These are phyloP conservation scores for Rhinoptilus africanus DNA, from an alignment of 2,113 vertebrate genomes.

Conservation along the genomic window DNA sequence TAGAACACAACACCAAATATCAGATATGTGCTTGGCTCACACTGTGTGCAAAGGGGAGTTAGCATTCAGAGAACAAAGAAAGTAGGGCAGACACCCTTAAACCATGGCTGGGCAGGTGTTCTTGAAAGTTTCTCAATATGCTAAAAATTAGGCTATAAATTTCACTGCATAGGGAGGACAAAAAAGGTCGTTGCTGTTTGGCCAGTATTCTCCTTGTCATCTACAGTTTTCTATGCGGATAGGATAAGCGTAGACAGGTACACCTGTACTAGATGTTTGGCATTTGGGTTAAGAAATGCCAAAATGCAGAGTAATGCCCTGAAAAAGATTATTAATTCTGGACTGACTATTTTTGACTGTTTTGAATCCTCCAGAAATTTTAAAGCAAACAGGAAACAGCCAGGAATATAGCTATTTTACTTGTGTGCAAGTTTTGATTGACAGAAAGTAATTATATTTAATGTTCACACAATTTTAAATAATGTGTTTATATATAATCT, in stretches of 20 bases:
- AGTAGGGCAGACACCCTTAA: not conserved
- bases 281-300: not conserved
- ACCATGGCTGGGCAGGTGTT: not conserved
- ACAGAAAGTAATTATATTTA: constrained; percentile 24
- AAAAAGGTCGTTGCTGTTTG: not conserved
- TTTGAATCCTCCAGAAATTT: not conserved
- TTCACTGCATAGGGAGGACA: not conserved
- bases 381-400: not conserved
- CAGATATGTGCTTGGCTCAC: not conserved
- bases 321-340: not conserved
- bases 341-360: not conserved
- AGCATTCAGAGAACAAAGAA: not conserved
- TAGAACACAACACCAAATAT: not conserved
- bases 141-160: not conserved
- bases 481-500: not conserved
- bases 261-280: not conserved
- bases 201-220: not conserved
- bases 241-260: too few relatives aligned
- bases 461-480: not conserved
- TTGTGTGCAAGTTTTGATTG: not conserved
- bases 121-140: not conserved
- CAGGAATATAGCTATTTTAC: not conserved
- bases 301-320: not conserved
- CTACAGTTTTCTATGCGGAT: not conserved
- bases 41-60: not conserved